Percentiles rank a stretch among this genome's conserved stretches.
These are phyloP conservation scores for Uloborus diversus DNA, from an alignment of 1,140 invertebrate species.

Conservation along the genomic window DNA sequence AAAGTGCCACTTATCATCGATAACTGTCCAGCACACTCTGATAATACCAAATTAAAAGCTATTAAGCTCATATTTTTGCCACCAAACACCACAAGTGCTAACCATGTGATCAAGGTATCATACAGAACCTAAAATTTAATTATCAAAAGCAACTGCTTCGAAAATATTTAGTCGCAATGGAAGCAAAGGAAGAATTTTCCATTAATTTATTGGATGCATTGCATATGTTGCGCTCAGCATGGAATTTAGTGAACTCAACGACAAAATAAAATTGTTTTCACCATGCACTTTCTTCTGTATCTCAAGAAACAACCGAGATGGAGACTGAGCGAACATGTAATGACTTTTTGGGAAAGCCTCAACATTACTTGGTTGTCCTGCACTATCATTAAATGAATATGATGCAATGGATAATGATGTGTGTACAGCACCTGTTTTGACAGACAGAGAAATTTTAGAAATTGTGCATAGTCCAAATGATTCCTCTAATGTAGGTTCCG, in stretches of 20 bases:
- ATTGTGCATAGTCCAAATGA: not conserved
- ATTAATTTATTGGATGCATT: constrained; percentile 1
- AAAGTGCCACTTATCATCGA: not conserved
- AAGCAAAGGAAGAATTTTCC: not conserved
- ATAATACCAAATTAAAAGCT: no score
- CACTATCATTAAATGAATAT: not conserved
- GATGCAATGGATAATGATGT: no score
- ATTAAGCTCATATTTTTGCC: no score
- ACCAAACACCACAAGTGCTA: not conserved
- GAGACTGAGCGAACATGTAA: not conserved
- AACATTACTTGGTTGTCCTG: not conserved
- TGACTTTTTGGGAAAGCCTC: not conserved
- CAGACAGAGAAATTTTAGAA: not conserved
- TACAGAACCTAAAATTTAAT: not conserved
- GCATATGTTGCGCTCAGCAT: not conserved
- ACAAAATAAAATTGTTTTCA: not conserved
- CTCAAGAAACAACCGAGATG: not conserved
- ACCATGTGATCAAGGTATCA: not conserved
- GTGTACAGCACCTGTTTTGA: not conserved
- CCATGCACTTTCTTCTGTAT: not conserved
- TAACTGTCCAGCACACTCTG: not conserved
- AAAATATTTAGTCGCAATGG: not conserved
- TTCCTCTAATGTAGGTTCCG: not conserved
- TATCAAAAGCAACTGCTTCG: not conserved
- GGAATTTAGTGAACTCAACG: not conserved